These are phyloP conservation scores for Mustelus asterias DNA, from an alignment of 2,113 vertebrate genomes.

Conservation along the genomic window DNA sequence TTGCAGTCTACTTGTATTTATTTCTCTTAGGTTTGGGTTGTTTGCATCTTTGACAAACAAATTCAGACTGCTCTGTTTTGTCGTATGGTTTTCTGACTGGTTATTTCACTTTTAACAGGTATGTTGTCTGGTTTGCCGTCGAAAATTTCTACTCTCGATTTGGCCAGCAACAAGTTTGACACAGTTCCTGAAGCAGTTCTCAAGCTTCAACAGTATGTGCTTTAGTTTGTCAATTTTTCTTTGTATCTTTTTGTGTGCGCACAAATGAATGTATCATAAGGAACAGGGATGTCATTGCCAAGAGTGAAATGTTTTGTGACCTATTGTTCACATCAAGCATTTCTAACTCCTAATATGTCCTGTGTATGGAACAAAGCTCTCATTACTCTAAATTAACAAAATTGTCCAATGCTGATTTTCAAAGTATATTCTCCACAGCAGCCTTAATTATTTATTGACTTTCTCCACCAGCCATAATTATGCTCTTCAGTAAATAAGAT, in stretches of 20 bases:
- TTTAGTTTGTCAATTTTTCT: conserved; percentile 32
- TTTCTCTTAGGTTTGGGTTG: not conserved
- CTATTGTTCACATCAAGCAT: not conserved
- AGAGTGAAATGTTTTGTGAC: not conserved
- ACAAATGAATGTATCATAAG: not conserved
- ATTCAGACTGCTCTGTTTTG: not conserved
- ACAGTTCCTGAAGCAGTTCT: conserved; percentile 68
- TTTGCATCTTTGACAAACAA: not conserved
- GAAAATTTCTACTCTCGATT: conserved; percentile 75
- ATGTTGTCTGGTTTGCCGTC: conserved; percentile 62
- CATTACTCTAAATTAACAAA: not conserved
- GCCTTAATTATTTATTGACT: not conserved
- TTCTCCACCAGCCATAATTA: not conserved
- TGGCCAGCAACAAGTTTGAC: conserved; percentile 75
- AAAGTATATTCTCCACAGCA: not conserved
- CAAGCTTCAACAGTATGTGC: conserved; percentile 77
- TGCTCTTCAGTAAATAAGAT: not conserved
- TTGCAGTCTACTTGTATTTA: not conserved
- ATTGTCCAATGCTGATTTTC: not conserved
- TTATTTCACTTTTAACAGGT: conserved; percentile 57
- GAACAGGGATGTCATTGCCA: not conserved
- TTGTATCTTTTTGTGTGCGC: not conserved
- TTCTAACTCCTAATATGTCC: not conserved
- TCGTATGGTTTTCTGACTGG: not conserved
- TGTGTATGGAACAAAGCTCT: not conserved